These are phyloP conservation scores for Neodiprion pinetum DNA, from an alignment of 1,140 invertebrate species.

Conservation along the genomic window DNA sequence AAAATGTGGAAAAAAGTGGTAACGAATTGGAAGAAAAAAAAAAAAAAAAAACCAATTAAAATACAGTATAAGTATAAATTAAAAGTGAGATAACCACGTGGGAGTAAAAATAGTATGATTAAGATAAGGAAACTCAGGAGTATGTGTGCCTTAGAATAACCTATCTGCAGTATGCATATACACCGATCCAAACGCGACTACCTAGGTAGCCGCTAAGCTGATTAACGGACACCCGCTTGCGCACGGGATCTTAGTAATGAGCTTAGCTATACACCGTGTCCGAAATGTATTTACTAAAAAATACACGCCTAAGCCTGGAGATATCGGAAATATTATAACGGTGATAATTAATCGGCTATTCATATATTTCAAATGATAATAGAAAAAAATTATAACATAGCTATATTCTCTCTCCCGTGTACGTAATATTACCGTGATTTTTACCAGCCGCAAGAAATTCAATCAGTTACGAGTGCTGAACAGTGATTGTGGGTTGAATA, in stretches of 20 bases:
- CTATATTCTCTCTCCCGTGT: too few relatives aligned
- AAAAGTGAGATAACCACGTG: not conserved
- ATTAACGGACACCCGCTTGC: slow-evolving; percentile 34
- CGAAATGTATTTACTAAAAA: not conserved
- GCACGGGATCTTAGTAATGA: slow-evolving; percentile 30
- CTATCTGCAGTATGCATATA: not conserved
- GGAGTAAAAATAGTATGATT: not conserved
- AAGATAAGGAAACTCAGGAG: not conserved
- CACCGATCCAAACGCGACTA: slow-evolving; percentile 7
- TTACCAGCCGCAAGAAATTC: too few relatives aligned
- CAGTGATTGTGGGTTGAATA: too few relatives aligned
- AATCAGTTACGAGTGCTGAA: too few relatives aligned
- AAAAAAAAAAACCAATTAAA: not conserved
- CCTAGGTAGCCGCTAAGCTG: slow-evolving; percentile 25
- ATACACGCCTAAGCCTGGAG: slow-evolving; percentile 11
- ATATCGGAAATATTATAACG: not conserved
- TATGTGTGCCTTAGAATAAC: not conserved
- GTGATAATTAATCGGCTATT: not conserved
- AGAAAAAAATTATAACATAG: not conserved
- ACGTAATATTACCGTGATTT: too few relatives aligned
- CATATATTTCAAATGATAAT: not conserved
- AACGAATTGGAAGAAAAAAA: not conserved
- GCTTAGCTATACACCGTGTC: slow-evolving; percentile 18
- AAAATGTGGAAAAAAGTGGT: not conserved
- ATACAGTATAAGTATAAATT: not conserved